Base-by-base conservation (phyloP, 1,140 invertebrate genomes). In the Aporrectodea caliginosa region DNA sequence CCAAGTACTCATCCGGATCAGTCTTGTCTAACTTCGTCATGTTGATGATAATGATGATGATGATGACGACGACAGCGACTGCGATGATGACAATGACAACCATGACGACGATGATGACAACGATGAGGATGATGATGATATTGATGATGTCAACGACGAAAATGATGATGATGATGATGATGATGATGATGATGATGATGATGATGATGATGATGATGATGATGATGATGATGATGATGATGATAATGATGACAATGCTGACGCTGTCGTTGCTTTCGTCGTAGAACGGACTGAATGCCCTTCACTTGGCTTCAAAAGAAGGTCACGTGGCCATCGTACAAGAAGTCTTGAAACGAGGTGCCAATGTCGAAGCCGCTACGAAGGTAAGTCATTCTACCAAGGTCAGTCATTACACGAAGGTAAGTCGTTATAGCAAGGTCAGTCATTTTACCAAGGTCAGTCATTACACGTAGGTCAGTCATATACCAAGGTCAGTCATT, bases 281-380 rank as follows among this genome's bases (percentile, higher is more conserved):
- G 1, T 35, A 81, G 80, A 81, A 81, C 69, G 97, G 97, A 76
- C 91, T 98, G 82, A 98, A 98, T 89, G 97, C 97, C 58, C 91
- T 99, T 83, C 97, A 98, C 89, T 91, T 98, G 85, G 96, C 97
- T 72, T 96, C 95, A 34, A 98, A 98, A 89, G 97, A 98, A 91
- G 97, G 97, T 1, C 96, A 98, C 88, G 92, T 95, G 73, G 92
- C 94, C 82, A 94, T 99, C 78, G 96, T 98, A 1, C 91, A 92
- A 16, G 95, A 97, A 88, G 90, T 98, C 33, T 90, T 98, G 30
- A 93, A 95, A 82, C 91, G 95, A 81, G 95, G 95, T 71, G 97
- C 96, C 27, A 93, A 93, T 84, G 96, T 98, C 69, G 95, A 99
- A 16, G 80, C 80, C 81, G 32, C 73, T 70, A 86, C 86, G 69